These are phyloP conservation scores for Takifugu bimaculatus DNA, from an alignment of 2,113 vertebrate genomes.

Conservation along the genomic window DNA sequence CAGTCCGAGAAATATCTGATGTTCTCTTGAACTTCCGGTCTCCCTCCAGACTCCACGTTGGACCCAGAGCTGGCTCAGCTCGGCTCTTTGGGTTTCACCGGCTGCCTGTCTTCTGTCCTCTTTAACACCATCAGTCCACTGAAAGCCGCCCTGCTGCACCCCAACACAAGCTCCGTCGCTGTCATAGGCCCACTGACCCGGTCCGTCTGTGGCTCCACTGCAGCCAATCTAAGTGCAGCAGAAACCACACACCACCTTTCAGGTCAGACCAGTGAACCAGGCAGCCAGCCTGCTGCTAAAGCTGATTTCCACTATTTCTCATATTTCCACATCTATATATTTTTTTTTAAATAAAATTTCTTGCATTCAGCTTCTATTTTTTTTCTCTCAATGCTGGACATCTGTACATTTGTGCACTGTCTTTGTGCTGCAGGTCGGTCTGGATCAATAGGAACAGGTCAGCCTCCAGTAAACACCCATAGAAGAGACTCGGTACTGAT, in stretches of 20 bases:
- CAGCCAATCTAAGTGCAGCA: slow-evolving; percentile 73
- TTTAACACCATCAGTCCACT: slow-evolving; percentile 87
- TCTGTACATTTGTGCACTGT: slow-evolving; percentile 16
- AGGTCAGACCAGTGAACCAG: background rate
- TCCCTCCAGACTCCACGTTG: slow-evolving; percentile 52
- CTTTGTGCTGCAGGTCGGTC: slow-evolving; percentile 81
- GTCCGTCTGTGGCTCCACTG: slow-evolving; percentile 78
- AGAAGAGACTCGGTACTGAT: slow-evolving; percentile 87
- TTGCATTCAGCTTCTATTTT: background rate
- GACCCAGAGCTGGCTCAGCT: slow-evolving; percentile 82
- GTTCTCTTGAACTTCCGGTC: background rate
- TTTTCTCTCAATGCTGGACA: background rate
- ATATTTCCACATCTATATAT: background rate
- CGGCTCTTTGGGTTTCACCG: slow-evolving; percentile 81
- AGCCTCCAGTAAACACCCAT: slow-evolving; percentile 82
- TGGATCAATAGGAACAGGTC: slow-evolving; percentile 80
- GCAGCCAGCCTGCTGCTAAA: background rate
- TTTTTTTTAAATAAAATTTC: background rate
- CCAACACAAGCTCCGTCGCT: slow-evolving; percentile 69
- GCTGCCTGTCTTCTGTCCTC: slow-evolving; percentile 88
- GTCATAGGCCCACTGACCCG: slow-evolving; percentile 78
- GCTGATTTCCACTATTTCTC: background rate
- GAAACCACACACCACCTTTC: slow-evolving; percentile 81
- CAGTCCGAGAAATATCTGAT: background rate
- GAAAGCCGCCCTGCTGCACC: slow-evolving; percentile 81